Percentiles rank a stretch among this genome's conserved stretches.
These are phyloP conservation scores for Microplitis manilae DNA, from an alignment of 2,888 invertebrate species.

Conservation along the genomic window DNA sequence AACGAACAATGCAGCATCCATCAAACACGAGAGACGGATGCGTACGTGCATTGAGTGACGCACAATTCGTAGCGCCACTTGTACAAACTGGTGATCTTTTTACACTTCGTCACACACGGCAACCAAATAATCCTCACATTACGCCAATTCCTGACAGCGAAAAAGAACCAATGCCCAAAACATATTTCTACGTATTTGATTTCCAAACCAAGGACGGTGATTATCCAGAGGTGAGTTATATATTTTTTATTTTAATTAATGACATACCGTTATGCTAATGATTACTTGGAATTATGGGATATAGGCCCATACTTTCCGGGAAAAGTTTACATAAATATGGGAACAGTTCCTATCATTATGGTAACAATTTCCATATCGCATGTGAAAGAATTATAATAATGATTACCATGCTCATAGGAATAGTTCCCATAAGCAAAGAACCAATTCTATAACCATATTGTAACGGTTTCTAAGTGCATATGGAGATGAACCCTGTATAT, in stretches of 20 bases:
- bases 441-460: no score
- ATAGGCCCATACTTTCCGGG: no score
- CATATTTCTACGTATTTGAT: conserved; percentile 92
- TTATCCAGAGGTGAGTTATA: conserved; percentile 83
- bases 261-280: no score
- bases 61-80: conserved; percentile 93
- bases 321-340: no score
- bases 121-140: conserved; percentile 76
- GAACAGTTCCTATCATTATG: no score
- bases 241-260: not conserved
- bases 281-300: no score
- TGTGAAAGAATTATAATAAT: no score
- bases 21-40: conserved; percentile 91
- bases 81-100: conserved; percentile 88
- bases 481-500: no score
- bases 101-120: conserved; percentile 72
- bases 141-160: conserved; percentile 74
- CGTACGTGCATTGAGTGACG: conserved; percentile 93
- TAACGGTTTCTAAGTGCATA: no score
- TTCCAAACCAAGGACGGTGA: conserved; percentile 92
- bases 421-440: no score
- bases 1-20: conserved; percentile 90
- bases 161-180: conserved; percentile 78
- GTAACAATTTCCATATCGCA: no score
- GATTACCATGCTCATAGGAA: no score